Base-by-base conservation (phyloP, 2,888 invertebrate species). In the Autographa gamma region DNA sequence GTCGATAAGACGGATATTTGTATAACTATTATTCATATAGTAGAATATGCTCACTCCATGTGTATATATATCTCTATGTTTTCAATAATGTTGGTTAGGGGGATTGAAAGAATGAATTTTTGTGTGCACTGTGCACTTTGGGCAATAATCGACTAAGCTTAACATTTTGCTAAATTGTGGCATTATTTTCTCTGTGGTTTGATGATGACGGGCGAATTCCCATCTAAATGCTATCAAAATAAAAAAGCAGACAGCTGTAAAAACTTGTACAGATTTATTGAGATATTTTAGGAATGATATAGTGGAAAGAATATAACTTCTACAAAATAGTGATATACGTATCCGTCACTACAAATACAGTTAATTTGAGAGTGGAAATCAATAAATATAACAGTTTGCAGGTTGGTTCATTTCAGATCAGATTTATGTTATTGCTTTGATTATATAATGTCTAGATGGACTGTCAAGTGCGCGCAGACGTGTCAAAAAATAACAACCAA, bases 151-250 rank as follows among this genome's bases (percentile, higher is more conserved):
- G 59, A 59, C 59, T 59, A 32, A 59, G 16, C 5, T 4, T 13
- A 8, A 31, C 1, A 13, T 58, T 16, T 14, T 18, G 7, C 11
- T 31, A 25, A 14, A 31, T 14, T 25, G 16, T 32, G 18, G 0
- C 8, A 6, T 8, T 58, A 13, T 58, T 31, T 32, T 59, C 59
- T 59, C 31, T 59, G 32, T 59, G 32, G 31, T 59, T 32, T 59
- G 18, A 63, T 60, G 72, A 77, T 80, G 77, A 80, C 77, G 77
- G 67, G 80, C 80, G 54, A 79, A 77, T 61, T 79, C 41, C 18
- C 79, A 64, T 79, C 32, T 14, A 78, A 63, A 38, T 31, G 6
- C 54, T 38, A 38, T 68, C 58, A 79, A 75, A 79, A 75, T 68
- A 76, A 41, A 79, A 79, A 74, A 75, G 18, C 64, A 32, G 54